Evolutionary conservation across 2,797 vertebrate species (phyloP).

Genomic region (Heterohyrax brucei): DNA sequence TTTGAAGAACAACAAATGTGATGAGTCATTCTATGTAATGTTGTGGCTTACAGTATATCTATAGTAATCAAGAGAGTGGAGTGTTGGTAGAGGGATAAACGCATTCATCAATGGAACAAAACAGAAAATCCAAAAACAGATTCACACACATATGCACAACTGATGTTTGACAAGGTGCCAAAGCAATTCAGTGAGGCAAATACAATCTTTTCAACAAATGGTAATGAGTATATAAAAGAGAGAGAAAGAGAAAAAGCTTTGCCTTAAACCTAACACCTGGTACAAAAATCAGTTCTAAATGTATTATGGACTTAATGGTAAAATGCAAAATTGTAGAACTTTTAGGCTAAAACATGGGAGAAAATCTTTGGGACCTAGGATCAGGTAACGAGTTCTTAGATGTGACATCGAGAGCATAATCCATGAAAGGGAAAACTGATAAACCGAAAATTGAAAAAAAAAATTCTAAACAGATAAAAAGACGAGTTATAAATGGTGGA

Average conservation of each 20-base stretch:
- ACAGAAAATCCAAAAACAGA: neutral
- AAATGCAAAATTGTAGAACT: constrained; percentile 4
- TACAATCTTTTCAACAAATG: neutral
- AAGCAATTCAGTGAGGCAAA: too few relatives aligned
- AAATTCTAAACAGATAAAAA: too few relatives aligned
- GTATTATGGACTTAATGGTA: neutral
- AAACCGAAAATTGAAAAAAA: too few relatives aligned
- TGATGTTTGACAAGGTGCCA: neutral
- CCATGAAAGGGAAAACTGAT: too few relatives aligned
- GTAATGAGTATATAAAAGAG: too few relatives aligned
- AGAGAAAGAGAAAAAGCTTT: neutral
- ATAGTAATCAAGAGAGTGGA: neutral
- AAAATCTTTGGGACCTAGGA: neutral
- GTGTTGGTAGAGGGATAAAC: neutral
- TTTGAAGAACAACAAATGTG: neutral
- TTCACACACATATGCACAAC: neutral
- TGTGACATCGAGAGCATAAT: too few relatives aligned
- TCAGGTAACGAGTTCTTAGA: too few relatives aligned
- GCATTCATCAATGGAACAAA: neutral
- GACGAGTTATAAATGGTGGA: neutral
- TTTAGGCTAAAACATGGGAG: neutral
- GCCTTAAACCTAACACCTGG: neutral
- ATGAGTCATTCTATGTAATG: neutral
- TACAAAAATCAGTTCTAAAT: constrained; percentile 25
- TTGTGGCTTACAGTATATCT: neutral